phyloP scores from a whole-genome alignment of 2,888 invertebrate genomes.

The Parelbella ahira region DNA sequence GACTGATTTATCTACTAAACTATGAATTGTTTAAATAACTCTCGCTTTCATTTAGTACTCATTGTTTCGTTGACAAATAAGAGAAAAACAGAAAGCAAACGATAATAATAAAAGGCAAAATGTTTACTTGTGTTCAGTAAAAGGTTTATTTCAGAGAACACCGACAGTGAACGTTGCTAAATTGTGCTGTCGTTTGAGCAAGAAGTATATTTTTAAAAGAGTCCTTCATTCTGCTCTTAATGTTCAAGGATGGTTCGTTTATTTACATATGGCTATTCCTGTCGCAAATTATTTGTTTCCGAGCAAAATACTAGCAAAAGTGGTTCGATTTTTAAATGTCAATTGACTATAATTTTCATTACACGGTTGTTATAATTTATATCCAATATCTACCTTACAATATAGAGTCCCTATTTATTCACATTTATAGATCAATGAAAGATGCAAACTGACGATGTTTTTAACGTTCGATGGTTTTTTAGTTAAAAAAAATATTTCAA shows the following conservation, averaged over 20 bases:
- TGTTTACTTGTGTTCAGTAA: conserved; percentile 41
- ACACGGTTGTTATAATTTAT: too few relatives aligned
- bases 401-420: too few relatives aligned
- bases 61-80: not conserved
- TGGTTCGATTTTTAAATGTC: not conserved
- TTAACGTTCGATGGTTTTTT: too few relatives aligned
- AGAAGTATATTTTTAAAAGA: conserved; percentile 40
- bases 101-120: conserved; percentile 37
- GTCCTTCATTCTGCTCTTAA: conserved; percentile 44
- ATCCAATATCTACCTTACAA: too few relatives aligned
- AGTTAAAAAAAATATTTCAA: too few relatives aligned
- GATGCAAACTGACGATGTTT: too few relatives aligned
- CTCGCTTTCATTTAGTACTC: too few relatives aligned
- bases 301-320: not conserved
- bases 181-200: conserved; percentile 44
- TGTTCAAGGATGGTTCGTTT: conserved; percentile 42
- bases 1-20: too few relatives aligned
- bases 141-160: conserved; percentile 46
- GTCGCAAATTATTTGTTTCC: conserved; percentile 39
- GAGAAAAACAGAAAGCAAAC: conserved; percentile 27
- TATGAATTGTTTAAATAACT: too few relatives aligned
- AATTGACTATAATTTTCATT: not conserved
- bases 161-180: conserved; percentile 43
- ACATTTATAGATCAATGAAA: too few relatives aligned
- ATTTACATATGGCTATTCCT: conserved; percentile 37